Percentiles rank a stretch among this genome's conserved stretches.
Conservation (phyloP, 2,888 invertebrate genomes). For the Odontocerum albicorne region DNA sequence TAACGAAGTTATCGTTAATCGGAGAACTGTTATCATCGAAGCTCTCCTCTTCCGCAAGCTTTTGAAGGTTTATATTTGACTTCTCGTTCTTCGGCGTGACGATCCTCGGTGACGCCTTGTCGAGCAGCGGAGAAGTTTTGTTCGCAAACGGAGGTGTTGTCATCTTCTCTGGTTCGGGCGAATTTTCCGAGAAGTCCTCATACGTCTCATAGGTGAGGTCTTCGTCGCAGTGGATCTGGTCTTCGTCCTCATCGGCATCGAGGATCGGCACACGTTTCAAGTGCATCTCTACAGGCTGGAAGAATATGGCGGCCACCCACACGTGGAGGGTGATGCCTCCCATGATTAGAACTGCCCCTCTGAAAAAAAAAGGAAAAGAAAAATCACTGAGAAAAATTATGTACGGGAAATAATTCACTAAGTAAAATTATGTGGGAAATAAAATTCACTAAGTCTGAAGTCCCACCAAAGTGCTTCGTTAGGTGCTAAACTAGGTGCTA, state of each 20-base stretch:
- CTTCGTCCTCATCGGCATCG: constrained; percentile 41
- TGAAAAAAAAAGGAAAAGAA: constrained; percentile 42
- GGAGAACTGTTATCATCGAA: constrained; percentile 26
- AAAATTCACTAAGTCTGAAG: not conserved
- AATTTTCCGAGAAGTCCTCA: constrained; percentile 27
- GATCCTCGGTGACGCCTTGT: not conserved
- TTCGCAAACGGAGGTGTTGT: not conserved
- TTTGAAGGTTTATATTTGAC: constrained; percentile 4
- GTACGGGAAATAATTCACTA: no score
- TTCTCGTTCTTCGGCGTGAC: not conserved
- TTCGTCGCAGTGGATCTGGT: constrained; percentile 36
- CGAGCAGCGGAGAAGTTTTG: no score
- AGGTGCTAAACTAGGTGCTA: no score
- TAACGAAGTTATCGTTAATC: constrained; percentile 44
- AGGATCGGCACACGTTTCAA: constrained; percentile 65
- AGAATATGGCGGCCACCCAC: constrained; percentile 81
- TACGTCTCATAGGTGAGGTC: constrained; percentile 31
- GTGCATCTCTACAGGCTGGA: constrained; percentile 82
- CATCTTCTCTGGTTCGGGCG: constrained; percentile 14
- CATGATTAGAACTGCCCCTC: constrained; percentile 79
- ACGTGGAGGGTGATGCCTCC: constrained; percentile 82
- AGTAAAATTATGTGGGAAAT: not conserved
- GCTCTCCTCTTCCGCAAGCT: constrained; percentile 10
- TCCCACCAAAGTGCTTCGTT: no score
- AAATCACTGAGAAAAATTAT: no score